A percentile compares a stretch with the other conserved stretches of the same genome.
Evolutionary conservation across 1,140 invertebrate genomes (phyloP).

Genomic region (Drosophila funebris): DNA sequence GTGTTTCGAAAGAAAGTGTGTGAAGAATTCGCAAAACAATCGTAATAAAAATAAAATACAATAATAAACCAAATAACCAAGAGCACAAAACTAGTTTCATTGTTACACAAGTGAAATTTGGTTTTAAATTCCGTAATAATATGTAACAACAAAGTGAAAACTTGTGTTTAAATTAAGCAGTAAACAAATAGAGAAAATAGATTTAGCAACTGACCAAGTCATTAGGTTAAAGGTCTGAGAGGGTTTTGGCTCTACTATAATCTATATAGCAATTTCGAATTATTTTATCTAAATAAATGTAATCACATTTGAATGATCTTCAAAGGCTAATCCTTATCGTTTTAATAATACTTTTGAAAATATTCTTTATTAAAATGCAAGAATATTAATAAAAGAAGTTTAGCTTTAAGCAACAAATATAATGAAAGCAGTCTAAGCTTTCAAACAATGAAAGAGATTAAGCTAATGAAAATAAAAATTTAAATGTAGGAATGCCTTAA

Average conservation of each 20-base stretch:
- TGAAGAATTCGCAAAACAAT: constrained; percentile 26
- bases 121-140: constrained; percentile 32
- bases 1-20: constrained; percentile 39
- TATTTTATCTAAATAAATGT: background rate
- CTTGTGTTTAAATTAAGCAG: background rate
- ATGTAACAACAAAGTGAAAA: constrained; percentile 23
- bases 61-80: constrained; percentile 17
- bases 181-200: background rate
- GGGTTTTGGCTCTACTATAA: too few relatives aligned
- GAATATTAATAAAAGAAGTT: too few relatives aligned
- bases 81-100: constrained; percentile 32
- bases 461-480: background rate
- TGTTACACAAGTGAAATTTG: constrained; percentile 46
- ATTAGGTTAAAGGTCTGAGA: background rate
- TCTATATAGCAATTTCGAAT: background rate
- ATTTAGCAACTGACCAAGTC: background rate
- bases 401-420: background rate
- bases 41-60: background rate
- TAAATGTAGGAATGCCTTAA: background rate
- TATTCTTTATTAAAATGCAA: too few relatives aligned
- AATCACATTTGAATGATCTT: background rate
- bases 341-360: too few relatives aligned
- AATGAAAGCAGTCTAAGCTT: background rate
- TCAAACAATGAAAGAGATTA: background rate
- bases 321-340: too few relatives aligned